Base-by-base conservation (phyloP, 2,888 invertebrate genomes). In the Norana najaformis region DNA sequence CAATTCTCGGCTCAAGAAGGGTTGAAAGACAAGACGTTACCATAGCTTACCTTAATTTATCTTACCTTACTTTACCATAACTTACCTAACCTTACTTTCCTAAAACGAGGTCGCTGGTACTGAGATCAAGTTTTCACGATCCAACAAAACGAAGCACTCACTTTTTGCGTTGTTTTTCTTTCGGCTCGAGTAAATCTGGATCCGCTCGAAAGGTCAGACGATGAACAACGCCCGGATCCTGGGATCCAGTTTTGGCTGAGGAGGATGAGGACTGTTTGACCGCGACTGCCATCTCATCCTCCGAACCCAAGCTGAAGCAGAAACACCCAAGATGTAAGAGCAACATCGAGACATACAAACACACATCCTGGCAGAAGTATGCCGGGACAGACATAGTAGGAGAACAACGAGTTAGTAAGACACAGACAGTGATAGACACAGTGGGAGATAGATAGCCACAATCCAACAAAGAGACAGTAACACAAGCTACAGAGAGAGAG, bases 181-280 rank as follows among this genome's bases (percentile, higher is more conserved):
- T 4, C n/a, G 85, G 85, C 85, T 85, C 85, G 36, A 85, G 85
- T 36, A 85, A 37, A 0, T 85, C 85, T 37, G 85, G 85, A 37
- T 85, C 85, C 0, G 85, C 85, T 35, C 85, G 85, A 37, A 85
- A 85, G 35, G 85, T 85, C 36, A 85, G 37, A 35, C 85, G 85
- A 23, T 85, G 85, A 6, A 37, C 36, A 18, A 85, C 36, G 35
- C 85, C 85, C 36, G 85, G 37, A 35, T 85, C 85, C 35, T 37
- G 85, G 35, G 36, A 36, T 37, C 36, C 36, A 8, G 30, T 36
- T 37, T n/a, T n/a, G 6, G 85, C 0, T n/a, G n/a, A 1, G n/a
- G 47, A 47, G 5, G 47, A 47, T 5, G 69, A n/a, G 16, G 83
- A 83, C 14, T 20, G 34, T 83, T 83, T 34, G 30, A 36, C 83